phyloP scores from a whole-genome alignment of 2,113 vertebrate genomes.

The Noturus placidus region DNA sequence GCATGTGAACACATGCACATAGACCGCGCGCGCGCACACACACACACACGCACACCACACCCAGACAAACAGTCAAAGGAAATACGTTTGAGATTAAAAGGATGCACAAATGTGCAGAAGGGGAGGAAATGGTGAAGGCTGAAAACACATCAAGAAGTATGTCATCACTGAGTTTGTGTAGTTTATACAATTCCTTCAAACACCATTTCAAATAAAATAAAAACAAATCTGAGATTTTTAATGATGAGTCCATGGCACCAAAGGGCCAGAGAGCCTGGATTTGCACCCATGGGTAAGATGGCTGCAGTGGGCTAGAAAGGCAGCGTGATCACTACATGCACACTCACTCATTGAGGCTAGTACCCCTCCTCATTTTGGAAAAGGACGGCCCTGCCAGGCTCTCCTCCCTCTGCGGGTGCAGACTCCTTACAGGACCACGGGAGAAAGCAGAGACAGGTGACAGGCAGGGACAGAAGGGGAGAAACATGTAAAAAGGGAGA shows the following conservation, averaged over 20 bases:
- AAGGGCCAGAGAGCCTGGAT: slow-evolving; percentile 44
- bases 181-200: not conserved
- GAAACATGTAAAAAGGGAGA: slow-evolving; percentile 29
- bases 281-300: slow-evolving; percentile 46
- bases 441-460: slow-evolving; percentile 43
- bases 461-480: slow-evolving; percentile 44
- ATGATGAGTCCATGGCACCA: slow-evolving; percentile 32
- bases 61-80: not conserved
- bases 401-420: slow-evolving; percentile 58
- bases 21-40: not conserved
- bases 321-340: slow-evolving; percentile 44
- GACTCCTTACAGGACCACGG: slow-evolving; percentile 50
- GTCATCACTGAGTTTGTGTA: not conserved
- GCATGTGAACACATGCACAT: slow-evolving; percentile 3
- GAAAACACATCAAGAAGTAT: not conserved
- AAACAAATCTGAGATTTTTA: not conserved
- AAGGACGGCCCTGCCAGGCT: slow-evolving; percentile 56
- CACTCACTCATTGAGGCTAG: slow-evolving; percentile 73
- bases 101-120: slow-evolving; percentile 28
- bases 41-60: not conserved
- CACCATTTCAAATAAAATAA: not conserved
- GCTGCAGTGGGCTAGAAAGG: slow-evolving; percentile 30
- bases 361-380: slow-evolving; percentile 65
- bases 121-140: not conserved
- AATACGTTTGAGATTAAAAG: slow-evolving; percentile 11